Conservation (phyloP, 2,797 vertebrate genomes). For the Hephaestus fuliginosus region DNA sequence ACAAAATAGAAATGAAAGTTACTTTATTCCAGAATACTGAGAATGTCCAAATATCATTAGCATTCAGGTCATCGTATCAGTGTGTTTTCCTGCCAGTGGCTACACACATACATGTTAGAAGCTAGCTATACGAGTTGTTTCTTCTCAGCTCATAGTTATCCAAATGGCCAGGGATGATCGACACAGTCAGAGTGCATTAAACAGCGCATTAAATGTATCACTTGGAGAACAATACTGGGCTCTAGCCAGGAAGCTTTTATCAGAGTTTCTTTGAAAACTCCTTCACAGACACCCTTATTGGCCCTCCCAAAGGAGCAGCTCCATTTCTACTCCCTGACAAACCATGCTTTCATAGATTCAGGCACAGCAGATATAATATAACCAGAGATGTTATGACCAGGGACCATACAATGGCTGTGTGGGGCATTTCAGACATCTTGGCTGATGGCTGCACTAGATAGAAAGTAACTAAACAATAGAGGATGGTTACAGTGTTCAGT, state of each 20-base stretch:
- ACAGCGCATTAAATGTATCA: slow-evolving; percentile 1
- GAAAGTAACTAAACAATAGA: slow-evolving; percentile 28
- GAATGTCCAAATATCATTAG: background rate
- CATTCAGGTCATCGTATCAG: background rate
- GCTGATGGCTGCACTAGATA: slow-evolving; percentile 31
- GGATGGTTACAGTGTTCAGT: background rate
- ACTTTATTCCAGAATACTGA: background rate
- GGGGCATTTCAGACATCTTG: slow-evolving; percentile 32
- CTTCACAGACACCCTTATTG: slow-evolving; percentile 4
- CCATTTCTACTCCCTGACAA: slow-evolving; percentile 47
- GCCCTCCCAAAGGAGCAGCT: slow-evolving; percentile 36
- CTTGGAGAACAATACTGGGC: slow-evolving; percentile 8
- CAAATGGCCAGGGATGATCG: slow-evolving; percentile 4
- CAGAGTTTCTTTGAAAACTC: slow-evolving; percentile 29
- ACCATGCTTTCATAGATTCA: slow-evolving; percentile 30
- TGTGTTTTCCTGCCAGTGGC: background rate
- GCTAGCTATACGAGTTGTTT: background rate
- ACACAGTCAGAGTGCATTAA: slow-evolving; percentile 22
- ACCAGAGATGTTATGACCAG: slow-evolving; percentile 35
- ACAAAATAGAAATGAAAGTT: background rate
- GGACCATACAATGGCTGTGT: slow-evolving; percentile 39
- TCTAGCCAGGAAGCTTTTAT: background rate
- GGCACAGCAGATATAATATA: slow-evolving; percentile 36
- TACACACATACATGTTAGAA: background rate
- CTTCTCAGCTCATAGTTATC: slow-evolving; percentile 2